These are phyloP conservation scores for Bucco capensis DNA, from an alignment of 2,113 vertebrate species.

Conservation along the genomic window DNA sequence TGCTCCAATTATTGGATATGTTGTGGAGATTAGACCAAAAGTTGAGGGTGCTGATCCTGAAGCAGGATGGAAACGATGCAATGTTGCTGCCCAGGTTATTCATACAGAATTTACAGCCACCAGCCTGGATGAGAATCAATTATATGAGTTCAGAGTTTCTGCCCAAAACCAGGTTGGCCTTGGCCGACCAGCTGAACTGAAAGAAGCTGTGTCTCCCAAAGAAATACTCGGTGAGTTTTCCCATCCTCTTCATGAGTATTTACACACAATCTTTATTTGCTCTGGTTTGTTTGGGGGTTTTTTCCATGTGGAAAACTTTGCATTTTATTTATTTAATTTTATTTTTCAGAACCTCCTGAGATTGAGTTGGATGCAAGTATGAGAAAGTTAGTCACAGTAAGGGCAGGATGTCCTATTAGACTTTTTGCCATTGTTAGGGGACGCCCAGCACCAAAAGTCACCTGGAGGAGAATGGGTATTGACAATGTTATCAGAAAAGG, in stretches of 20 bases:
- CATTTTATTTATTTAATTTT: neutral
- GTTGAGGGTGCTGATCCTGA: conserved; percentile 82
- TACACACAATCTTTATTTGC: neutral
- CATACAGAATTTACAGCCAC: conserved; percentile 89
- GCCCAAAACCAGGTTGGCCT: conserved; percentile 97
- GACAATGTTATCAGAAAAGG: conserved; percentile 96
- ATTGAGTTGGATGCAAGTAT: conserved; percentile 91
- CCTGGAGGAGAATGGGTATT: conserved; percentile 92
- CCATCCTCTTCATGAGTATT: neutral
- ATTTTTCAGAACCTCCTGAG: conserved; percentile 89
- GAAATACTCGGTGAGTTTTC: conserved; percentile 89
- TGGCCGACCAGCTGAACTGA: conserved; percentile 89
- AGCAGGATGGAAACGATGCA: conserved; percentile 93
- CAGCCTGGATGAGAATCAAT: conserved; percentile 85
- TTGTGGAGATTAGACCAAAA: conserved; percentile 89
- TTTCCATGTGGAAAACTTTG: neutral
- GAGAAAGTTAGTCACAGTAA: conserved; percentile 88
- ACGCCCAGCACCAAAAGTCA: conserved; percentile 88
- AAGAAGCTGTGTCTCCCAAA: conserved; percentile 86
- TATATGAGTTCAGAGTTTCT: conserved; percentile 95
- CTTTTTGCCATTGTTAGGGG: conserved; percentile 93
- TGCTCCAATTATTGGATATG: conserved; percentile 92
- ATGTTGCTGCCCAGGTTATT: conserved; percentile 90
- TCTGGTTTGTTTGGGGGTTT: neutral
- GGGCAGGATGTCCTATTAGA: conserved; percentile 95